A percentile compares a stretch with the other conserved stretches of the same genome.
Evolutionary conservation across 2,797 vertebrate species (phyloP).

Genomic region (Limosa lapponica): DNA sequence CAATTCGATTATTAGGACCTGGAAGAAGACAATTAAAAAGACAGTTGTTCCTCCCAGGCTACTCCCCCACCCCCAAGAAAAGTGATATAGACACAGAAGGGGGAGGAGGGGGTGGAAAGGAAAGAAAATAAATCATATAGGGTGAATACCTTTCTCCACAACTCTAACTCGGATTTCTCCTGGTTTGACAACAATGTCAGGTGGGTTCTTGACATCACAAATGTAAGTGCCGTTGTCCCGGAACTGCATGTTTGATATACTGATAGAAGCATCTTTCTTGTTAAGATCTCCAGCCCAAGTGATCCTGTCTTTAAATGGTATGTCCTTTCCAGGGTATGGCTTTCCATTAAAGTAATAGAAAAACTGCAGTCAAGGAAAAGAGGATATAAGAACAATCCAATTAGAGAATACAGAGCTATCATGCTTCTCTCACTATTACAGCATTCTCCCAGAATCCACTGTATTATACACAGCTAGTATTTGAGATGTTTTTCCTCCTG

Average conservation of each 20-base stretch:
- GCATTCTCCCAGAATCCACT: background rate
- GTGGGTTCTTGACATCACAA: conserved; percentile 92
- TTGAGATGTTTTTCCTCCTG: background rate
- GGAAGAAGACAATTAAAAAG: background rate
- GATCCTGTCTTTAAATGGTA: conserved; percentile 86
- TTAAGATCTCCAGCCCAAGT: conserved; percentile 91
- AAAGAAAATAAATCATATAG: background rate
- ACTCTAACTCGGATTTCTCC: conserved; percentile 86
- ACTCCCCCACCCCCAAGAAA: background rate
- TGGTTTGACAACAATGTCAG: conserved; percentile 84
- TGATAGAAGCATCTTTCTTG: conserved; percentile 92
- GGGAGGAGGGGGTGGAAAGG: fast-evolving
- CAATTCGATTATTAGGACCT: background rate
- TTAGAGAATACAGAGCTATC: background rate
- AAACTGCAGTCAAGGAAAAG: conserved; percentile 80
- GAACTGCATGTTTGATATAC: conserved; percentile 87
- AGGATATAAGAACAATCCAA: background rate
- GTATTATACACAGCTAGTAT: background rate
- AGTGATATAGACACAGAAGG: background rate
- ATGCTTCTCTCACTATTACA: background rate
- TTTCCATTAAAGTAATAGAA: conserved; percentile 85
- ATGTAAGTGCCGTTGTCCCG: conserved; percentile 92
- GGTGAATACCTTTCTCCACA: conserved; percentile 87
- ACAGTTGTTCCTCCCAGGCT: background rate
- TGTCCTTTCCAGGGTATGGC: conserved; percentile 68